Evolutionary conservation across 2,888 invertebrate species (phyloP), one percentile per base, ranked within the genome.

Genomic region (Lordiphosa andalusiaca): DNA sequence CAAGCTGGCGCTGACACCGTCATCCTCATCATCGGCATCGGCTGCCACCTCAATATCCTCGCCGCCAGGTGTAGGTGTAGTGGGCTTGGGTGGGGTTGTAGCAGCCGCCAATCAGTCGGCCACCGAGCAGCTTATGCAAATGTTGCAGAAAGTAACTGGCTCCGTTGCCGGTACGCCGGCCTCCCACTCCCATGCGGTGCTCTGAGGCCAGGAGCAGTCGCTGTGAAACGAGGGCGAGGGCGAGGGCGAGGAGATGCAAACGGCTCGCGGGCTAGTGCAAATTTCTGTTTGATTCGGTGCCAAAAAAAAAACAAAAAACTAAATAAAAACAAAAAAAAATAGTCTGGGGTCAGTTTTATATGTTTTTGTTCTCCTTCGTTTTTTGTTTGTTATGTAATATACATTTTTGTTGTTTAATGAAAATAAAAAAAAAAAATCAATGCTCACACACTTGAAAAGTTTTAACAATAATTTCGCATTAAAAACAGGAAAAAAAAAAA

Each of bases 391-490:
- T 68, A 63, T 63, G 63, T 63, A 63, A 64, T 37, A 46, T 57
- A 66, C 30, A 40, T 12, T 39, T 67, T 52, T 53, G 67, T 61
- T 56, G 71, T 57, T 70, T 54, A 52, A 56, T 62, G 19, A 44
- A 25, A 49, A 49, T 47, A 42, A 33, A 49, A 47, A 48, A 42
- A 51, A 58, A 58, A 64, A 62, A 63, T 68, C 73, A 86, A 85
- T 88, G 87, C 88, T 88, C 88, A 87, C 72, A 73, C 77, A 87
- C 88, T 87, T 87, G 64, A 86, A 88, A 87, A 87, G 88, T 87
- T 75, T 68, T 66, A 84, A 84, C 67, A 69, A 78, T 78, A 85
- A 82, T 85, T 84, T 85, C 56, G 81, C 82, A 73, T 80, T 67
- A 84, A 75, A 48, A 62, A 54, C 49, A 41, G 53, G 55, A 58